A percentile compares a stretch with the other conserved stretches of the same genome.
phyloP scores from a whole-genome alignment of 1,140 invertebrate genomes.

The Prorops nasuta region DNA sequence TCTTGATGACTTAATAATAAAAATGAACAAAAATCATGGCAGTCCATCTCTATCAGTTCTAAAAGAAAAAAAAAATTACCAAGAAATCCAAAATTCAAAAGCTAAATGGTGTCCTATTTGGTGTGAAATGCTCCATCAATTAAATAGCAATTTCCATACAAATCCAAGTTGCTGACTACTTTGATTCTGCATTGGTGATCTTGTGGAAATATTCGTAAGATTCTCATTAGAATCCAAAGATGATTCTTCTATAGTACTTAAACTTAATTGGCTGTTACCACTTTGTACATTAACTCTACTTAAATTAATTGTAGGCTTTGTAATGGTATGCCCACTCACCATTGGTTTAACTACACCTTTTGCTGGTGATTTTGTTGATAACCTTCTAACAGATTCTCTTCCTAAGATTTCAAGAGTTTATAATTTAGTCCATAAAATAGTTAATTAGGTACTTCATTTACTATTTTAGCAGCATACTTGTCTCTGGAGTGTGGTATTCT shows the following conservation, averaged over 20 bases:
- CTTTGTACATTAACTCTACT: constrained; percentile 48
- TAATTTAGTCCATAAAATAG: background rate
- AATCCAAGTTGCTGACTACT: too few relatives aligned
- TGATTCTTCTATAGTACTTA: constrained; percentile 45
- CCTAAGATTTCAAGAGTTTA: constrained; percentile 17
- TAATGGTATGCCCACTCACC: constrained; percentile 52
- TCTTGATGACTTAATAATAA: too few relatives aligned
- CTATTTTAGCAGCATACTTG: background rate
- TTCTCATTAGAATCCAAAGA: constrained; percentile 20
- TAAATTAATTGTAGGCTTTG: constrained; percentile 52
- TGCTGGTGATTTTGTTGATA: constrained; percentile 45
- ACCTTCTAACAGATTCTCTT: constrained; percentile 29
- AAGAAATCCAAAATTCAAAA: too few relatives aligned
- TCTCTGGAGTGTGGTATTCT: background rate
- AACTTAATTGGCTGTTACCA: constrained; percentile 33
- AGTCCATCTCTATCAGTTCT: too few relatives aligned
- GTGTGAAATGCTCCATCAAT: too few relatives aligned
- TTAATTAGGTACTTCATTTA: background rate
- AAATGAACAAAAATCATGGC: too few relatives aligned
- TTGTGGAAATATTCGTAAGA: background rate
- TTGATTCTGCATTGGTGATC: background rate
- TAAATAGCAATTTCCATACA: too few relatives aligned
- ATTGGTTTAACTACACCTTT: constrained; percentile 52
- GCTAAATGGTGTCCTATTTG: too few relatives aligned
- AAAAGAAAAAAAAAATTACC: too few relatives aligned